Base-by-base conservation (phyloP, 1,140 invertebrate genomes). In the Leptinotarsa texana region DNA sequence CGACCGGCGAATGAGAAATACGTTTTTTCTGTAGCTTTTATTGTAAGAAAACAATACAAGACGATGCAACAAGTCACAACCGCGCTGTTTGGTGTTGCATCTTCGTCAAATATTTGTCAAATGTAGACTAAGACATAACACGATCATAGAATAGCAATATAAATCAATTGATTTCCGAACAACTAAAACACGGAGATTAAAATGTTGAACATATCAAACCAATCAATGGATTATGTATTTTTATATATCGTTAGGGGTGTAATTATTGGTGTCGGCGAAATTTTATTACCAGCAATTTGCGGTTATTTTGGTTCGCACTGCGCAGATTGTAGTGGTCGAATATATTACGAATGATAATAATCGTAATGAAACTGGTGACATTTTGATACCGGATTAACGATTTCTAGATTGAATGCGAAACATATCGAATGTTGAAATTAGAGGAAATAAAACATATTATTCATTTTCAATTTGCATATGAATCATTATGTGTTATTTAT, bases 211-310 rank as follows among this genome's bases (percentile, higher is more conserved):
- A 42, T 8, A 42, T 42, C 33, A 42, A 42, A 42, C 8, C 33
- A 42, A 42, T 42, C 33, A 11, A 42, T 42, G 33, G 33, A 42
- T 42, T 42, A 42, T 11, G 11, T 42, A 42, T 42, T 57, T 57
- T 57, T 57, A 57, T 57, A 57, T 57, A n/a, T 57, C 51, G 51
- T 57, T 57, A 17, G 51, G 15, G 17, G 51, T 57, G 51, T 57
- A 17, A 57, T 57, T 57, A 57, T n/a, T 42, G 42, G 42, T 24
- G 24, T 63, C 63, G 24, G 3, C 17, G 65, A 27, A 67, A 67
- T 67, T 67, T 67, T 67, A 67, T 67, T 67, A 42, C 65, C 65
- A n/a, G 8, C 65, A 67, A 24, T 67, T 67, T 67, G 65, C 15
- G 65, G 65, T 67, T n/a, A 42, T 17, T 33, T 24, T 17, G 65